phyloP scores from a whole-genome alignment of 2,113 vertebrate genomes.

The Rhabdornis inornatus region DNA sequence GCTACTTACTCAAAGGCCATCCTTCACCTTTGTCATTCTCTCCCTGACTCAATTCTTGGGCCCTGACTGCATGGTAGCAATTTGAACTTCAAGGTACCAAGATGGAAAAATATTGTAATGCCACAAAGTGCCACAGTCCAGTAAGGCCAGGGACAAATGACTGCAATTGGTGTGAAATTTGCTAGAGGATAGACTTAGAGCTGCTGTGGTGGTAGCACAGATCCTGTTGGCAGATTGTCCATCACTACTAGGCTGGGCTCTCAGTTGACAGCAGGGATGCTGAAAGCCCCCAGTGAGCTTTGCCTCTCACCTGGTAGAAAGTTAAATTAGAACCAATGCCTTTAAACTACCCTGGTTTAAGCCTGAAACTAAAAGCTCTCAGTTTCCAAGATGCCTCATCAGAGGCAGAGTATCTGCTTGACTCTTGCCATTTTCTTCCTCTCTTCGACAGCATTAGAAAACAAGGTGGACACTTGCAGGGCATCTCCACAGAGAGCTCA shows the following conservation, averaged over 20 bases:
- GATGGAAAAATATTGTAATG: background rate
- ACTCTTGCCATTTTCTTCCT: background rate
- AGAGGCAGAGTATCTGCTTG: rapidly evolving
- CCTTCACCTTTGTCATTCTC: background rate
- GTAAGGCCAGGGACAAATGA: background rate
- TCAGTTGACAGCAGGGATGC: background rate
- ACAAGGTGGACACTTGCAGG: background rate
- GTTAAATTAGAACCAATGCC: background rate
- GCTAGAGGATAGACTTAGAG: rapidly evolving
- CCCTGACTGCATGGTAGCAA: background rate
- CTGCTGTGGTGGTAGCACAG: background rate
- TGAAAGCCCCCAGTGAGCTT: background rate
- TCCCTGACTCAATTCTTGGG: background rate
- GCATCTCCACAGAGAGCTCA: background rate
- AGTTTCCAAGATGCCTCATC: background rate
- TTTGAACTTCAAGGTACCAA: background rate
- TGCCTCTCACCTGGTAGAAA: background rate
- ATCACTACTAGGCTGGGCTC: background rate
- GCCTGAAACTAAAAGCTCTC: background rate
- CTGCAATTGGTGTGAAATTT: background rate
- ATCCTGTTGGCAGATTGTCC: background rate
- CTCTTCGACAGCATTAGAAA: background rate
- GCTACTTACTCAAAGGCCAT: background rate
- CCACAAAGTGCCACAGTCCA: background rate
- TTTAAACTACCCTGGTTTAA: background rate